A percentile compares a stretch with the other conserved stretches of the same genome.
phyloP scores from a whole-genome alignment of 2,113 vertebrate species.

The Rana temporaria region DNA sequence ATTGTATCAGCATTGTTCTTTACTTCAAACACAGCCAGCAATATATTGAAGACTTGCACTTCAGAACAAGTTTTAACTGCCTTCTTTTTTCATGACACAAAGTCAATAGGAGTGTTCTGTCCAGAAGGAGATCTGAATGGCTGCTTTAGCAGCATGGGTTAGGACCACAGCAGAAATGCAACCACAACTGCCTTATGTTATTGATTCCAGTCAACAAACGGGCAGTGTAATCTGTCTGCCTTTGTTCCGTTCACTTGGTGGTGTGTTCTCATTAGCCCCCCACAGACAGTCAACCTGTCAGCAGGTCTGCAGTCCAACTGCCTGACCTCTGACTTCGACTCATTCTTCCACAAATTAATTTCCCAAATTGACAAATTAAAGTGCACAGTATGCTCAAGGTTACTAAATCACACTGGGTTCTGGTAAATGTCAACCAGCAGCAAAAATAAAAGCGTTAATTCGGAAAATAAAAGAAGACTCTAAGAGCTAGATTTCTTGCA shows the following conservation, averaged over 20 bases:
- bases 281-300: slow-evolving; percentile 74
- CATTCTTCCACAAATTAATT: slow-evolving; percentile 84
- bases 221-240: slow-evolving; percentile 76
- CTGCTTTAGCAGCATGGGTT: slow-evolving; percentile 65
- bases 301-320: slow-evolving; percentile 75
- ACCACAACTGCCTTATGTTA: slow-evolving; percentile 67
- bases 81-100: slow-evolving; percentile 26
- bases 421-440: slow-evolving; percentile 68
- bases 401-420: slow-evolving; percentile 74
- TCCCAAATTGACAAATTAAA: slow-evolving; percentile 79
- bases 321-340: slow-evolving; percentile 79
- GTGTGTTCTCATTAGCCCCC: slow-evolving; percentile 82
- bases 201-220: slow-evolving; percentile 73
- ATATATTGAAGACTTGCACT: slow-evolving; percentile 16
- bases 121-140: slow-evolving; percentile 58
- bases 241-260: slow-evolving; percentile 76
- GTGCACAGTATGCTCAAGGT: slow-evolving; percentile 71
- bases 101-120: slow-evolving; percentile 46
- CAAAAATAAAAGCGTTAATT: slow-evolving; percentile 39
- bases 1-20: not conserved
- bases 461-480: slow-evolving; percentile 46
- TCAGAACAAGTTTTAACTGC: slow-evolving; percentile 19
- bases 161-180: slow-evolving; percentile 59
- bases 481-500: slow-evolving; percentile 19
- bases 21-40: slow-evolving; percentile 1